Percentiles rank a stretch among this genome's conserved stretches.
These are phyloP conservation scores for Ivindomyrus marchei DNA, from an alignment of 2,113 vertebrate species.

Conservation along the genomic window DNA sequence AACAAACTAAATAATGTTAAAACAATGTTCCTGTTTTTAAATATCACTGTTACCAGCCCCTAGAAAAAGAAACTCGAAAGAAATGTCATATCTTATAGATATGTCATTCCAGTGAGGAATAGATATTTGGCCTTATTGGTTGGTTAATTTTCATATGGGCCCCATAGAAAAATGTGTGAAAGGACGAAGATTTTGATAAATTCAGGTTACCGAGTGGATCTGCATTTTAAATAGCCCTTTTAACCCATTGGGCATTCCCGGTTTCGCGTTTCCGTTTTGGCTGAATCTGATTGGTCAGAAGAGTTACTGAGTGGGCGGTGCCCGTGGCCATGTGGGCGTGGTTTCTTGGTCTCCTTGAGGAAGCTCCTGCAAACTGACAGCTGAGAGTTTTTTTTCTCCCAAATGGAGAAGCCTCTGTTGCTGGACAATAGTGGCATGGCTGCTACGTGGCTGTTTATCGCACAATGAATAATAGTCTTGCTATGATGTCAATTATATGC, in stretches of 20 bases:
- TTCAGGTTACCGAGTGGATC: not conserved
- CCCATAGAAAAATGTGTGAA: not conserved
- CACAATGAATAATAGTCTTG: not conserved
- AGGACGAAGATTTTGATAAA: not conserved
- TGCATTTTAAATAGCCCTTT: not conserved
- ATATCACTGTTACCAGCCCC: not conserved
- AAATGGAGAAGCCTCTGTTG: conserved; percentile 22
- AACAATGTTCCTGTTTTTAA: not conserved
- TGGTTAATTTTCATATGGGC: not conserved
- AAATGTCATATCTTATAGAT: not conserved
- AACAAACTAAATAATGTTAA: not conserved
- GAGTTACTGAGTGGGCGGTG: conserved; percentile 18
- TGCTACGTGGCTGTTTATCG: not conserved
- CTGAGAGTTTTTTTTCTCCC: conserved; percentile 19
- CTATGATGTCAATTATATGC: conserved; percentile 12
- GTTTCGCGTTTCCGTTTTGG: not conserved
- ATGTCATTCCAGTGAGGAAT: not conserved
- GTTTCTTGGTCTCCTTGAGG: conserved; percentile 37
- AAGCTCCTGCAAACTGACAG: conserved; percentile 38
- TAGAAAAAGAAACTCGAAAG: not conserved
- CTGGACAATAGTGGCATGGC: not conserved
- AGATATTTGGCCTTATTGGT: not conserved
- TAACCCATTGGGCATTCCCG: not conserved
- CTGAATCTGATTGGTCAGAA: not conserved
- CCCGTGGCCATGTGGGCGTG: conserved; percentile 29